phyloP scores from a whole-genome alignment of 2,113 vertebrate genomes.

The Epinephelus lanceolatus region DNA sequence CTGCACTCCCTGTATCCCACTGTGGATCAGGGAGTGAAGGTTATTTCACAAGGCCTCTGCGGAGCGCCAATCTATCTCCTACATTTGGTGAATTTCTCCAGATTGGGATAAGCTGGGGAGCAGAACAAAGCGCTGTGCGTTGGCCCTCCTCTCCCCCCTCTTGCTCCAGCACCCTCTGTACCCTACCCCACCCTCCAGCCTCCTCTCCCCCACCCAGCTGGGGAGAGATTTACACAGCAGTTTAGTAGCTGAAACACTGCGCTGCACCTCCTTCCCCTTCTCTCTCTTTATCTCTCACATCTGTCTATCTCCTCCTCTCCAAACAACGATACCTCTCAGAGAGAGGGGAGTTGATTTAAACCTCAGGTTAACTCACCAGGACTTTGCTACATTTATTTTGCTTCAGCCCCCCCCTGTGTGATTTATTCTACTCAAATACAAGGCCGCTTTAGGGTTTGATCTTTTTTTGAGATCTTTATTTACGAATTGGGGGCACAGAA shows the following conservation, averaged over 20 bases:
- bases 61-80: conserved; percentile 92
- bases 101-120: conserved; percentile 86
- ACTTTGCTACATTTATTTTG: conserved; percentile 58
- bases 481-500: conserved; percentile 21
- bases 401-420: conserved; percentile 37
- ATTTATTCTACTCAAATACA: conserved; percentile 52
- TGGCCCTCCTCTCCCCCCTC: conserved; percentile 48
- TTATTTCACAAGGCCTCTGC: conserved; percentile 91
- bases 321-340: conserved; percentile 64
- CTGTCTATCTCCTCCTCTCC: conserved; percentile 51
- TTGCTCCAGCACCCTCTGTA: conserved; percentile 73
- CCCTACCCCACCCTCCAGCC: conserved; percentile 34
- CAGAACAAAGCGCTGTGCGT: conserved; percentile 89
- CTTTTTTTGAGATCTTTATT: conserved; percentile 56
- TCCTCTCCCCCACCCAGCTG: conserved; percentile 50
- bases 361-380: conserved; percentile 64
- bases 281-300: conserved; percentile 52
- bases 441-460: conserved; percentile 13
- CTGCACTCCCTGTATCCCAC: conserved; percentile 74
- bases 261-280: conserved; percentile 43
- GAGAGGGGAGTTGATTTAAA: conserved; percentile 71
- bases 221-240: conserved; percentile 88
- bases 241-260: conserved; percentile 86
- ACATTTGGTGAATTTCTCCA: conserved; percentile 92
- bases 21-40: conserved; percentile 88